Percentiles rank a stretch among this genome's conserved stretches.
phyloP scores from a whole-genome alignment of 2,888 invertebrate species.

The Eupithecia exiguata region DNA sequence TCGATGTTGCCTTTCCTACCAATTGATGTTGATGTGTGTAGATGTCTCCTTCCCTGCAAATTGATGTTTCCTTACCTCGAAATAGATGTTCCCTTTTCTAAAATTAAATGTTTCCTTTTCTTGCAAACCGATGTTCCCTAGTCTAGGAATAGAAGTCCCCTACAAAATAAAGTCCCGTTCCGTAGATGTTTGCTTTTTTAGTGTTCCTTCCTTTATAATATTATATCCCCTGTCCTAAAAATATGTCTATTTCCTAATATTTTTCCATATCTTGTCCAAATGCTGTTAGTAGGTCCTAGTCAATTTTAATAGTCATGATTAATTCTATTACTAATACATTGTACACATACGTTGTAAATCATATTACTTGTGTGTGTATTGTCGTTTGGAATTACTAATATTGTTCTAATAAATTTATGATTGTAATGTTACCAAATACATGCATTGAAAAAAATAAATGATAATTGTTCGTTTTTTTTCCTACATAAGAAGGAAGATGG shows the following conservation, averaged over 20 bases:
- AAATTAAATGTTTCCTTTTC: not conserved
- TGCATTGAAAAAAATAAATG: constrained; percentile 78
- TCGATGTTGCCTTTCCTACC: not conserved
- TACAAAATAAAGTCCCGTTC: constrained; percentile 35
- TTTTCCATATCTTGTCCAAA: not conserved
- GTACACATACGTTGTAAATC: constrained; percentile 13
- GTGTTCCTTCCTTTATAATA: not conserved
- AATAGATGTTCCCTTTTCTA: constrained; percentile 32
- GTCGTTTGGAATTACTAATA: constrained; percentile 32
- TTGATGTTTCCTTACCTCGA: constrained; percentile 38
- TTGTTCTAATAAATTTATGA: constrained; percentile 44
- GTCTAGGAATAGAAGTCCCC: not conserved
- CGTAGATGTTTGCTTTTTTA: constrained; percentile 27
- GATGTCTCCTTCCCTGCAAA: constrained; percentile 9
- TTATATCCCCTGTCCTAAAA: not conserved
- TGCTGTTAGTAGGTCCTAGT: not conserved
- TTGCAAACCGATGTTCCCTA: not conserved
- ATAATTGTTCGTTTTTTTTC: constrained; percentile 63
- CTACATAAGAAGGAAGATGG: not conserved
- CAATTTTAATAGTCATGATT: constrained; percentile 14
- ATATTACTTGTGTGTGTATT: constrained; percentile 17
- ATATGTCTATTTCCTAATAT: not conserved
- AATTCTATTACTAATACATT: not conserved
- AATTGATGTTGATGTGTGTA: not conserved
- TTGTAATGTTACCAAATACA: constrained; percentile 77